Conservation (phyloP, 2,888 invertebrate species). For the Octodonta nipae region DNA sequence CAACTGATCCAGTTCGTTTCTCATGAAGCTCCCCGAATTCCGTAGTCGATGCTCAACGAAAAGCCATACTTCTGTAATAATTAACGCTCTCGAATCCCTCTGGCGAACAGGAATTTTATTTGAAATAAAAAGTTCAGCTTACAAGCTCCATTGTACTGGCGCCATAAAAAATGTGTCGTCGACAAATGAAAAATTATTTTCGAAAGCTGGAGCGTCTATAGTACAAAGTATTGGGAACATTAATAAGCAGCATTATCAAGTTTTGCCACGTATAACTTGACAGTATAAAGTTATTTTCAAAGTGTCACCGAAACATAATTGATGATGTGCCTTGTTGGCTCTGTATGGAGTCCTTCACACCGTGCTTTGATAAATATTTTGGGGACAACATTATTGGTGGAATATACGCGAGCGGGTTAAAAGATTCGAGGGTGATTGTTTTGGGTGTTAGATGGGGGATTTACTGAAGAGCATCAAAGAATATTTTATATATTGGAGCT, state of each 20-base stretch:
- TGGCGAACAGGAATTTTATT: too few relatives aligned
- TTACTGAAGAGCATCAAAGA: too few relatives aligned
- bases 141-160: background rate
- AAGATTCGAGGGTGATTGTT: too few relatives aligned
- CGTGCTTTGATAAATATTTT: constrained; percentile 1
- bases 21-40: too few relatives aligned
- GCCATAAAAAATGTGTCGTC: background rate
- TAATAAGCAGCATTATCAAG: constrained; percentile 11
- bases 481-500: too few relatives aligned
- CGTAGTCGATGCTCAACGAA: too few relatives aligned
- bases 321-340: constrained; percentile 7
- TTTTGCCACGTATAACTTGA: constrained; percentile 10
- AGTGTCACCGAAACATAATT: constrained; percentile 8
- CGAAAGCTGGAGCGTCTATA: background rate
- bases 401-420: too few relatives aligned
- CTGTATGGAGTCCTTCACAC: background rate
- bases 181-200: constrained; percentile 2
- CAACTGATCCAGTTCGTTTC: too few relatives aligned
- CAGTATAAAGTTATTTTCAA: constrained; percentile 11
- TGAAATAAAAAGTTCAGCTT: constrained; percentile 1
- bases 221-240: constrained; percentile 10
- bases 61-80: too few relatives aligned
- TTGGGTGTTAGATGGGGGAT: too few relatives aligned
- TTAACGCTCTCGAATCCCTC: too few relatives aligned
- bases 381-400: background rate